These are phyloP conservation scores for Probaryconus sp. DNA, from an alignment of 1,140 invertebrate genomes.

Conservation along the genomic window DNA sequence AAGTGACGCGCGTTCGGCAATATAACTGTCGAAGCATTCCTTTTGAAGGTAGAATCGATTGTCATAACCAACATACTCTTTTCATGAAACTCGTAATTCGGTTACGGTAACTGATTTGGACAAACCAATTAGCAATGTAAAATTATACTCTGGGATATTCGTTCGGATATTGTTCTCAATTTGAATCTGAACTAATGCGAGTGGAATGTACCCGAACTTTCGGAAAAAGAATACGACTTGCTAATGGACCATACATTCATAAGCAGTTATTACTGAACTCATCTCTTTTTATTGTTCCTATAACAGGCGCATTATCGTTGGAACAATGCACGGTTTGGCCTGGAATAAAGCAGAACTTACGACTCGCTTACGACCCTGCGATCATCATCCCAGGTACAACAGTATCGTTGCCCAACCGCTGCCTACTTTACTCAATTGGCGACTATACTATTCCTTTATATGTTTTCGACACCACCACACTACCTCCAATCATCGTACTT, in stretches of 20 bases:
- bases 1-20: no score
- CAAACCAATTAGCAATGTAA: constrained; percentile 23
- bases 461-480: constrained; percentile 22
- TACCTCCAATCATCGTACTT: constrained; percentile 7
- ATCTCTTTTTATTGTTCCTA: constrained; percentile 61
- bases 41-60: constrained; percentile 3
- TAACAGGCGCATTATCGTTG: constrained; percentile 60
- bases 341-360: constrained; percentile 60
- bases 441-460: constrained; percentile 32
- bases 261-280: constrained; percentile 61
- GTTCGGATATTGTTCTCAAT: constrained; percentile 57
- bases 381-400: constrained; percentile 52
- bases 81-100: constrained; percentile 27
- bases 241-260: constrained; percentile 62
- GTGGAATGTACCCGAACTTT: constrained; percentile 20
- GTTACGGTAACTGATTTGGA: constrained; percentile 47
- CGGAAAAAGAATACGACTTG: constrained; percentile 52
- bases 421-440: constrained; percentile 38
- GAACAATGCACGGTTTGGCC: constrained; percentile 57
- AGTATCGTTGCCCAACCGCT: constrained; percentile 1
- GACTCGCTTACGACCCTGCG: constrained; percentile 46
- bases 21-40: not conserved
- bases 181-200: constrained; percentile 44
- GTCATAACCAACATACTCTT: constrained; percentile 38
- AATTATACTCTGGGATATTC: constrained; percentile 53